Percentiles rank a stretch among this genome's conserved stretches.
Conservation (phyloP, 2,888 invertebrate species). For the Zygaena filipendulae region DNA sequence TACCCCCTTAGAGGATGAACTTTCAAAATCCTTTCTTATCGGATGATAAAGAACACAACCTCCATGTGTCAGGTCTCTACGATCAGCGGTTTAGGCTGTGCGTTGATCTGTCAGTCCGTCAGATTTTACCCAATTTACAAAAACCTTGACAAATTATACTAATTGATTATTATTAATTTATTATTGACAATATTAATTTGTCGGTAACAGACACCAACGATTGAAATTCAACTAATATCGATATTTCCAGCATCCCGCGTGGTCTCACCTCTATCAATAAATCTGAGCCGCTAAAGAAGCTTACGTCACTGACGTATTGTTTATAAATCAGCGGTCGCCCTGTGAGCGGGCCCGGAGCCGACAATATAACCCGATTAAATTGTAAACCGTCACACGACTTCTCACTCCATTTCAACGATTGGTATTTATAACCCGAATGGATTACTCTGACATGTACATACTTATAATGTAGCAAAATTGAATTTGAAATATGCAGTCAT, state of each 20-base stretch:
- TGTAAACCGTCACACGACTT: slow-evolving; percentile 5
- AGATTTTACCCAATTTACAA: too few relatives aligned
- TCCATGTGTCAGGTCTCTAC: too few relatives aligned
- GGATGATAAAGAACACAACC: too few relatives aligned
- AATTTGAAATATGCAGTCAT: too few relatives aligned
- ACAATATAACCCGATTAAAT: slow-evolving; percentile 18
- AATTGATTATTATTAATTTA: not conserved
- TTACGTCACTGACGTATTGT: slow-evolving; percentile 67
- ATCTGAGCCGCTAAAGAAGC: slow-evolving; percentile 66
- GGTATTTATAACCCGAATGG: slow-evolving; percentile 2
- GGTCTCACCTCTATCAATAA: slow-evolving; percentile 56
- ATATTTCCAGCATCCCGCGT: slow-evolving; percentile 17
- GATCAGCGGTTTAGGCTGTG: too few relatives aligned
- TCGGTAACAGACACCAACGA: too few relatives aligned
- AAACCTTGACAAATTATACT: not conserved
- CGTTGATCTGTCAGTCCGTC: too few relatives aligned
- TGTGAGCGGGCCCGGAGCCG: slow-evolving; percentile 25
- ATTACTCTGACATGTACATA: too few relatives aligned
- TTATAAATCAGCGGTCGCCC: slow-evolving; percentile 58
- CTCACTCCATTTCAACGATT: not conserved
- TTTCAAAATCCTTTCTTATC: too few relatives aligned
- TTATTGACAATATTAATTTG: not conserved
- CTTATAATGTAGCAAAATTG: too few relatives aligned
- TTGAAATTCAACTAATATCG: too few relatives aligned
- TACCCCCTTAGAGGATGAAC: too few relatives aligned